phyloP scores from a whole-genome alignment of 2,113 vertebrate species.

The Oreochromis aureus region DNA sequence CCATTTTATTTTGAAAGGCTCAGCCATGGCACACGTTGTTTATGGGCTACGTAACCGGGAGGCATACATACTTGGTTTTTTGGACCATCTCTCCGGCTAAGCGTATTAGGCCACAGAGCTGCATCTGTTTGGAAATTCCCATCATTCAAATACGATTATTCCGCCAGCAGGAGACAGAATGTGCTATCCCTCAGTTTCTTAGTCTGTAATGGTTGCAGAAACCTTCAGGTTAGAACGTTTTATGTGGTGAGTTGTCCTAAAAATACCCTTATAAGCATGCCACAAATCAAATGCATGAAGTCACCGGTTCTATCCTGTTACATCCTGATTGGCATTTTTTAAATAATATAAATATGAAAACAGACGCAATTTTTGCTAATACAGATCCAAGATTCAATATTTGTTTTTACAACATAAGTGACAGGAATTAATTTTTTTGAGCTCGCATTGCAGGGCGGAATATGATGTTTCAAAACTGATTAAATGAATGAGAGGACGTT shows the following conservation, averaged over 20 bases:
- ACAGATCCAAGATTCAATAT: not conserved
- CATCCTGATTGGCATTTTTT: not conserved
- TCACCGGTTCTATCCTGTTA: not conserved
- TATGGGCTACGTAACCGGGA: not conserved
- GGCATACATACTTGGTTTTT: not conserved
- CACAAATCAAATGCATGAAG: not conserved
- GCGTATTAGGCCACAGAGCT: not conserved
- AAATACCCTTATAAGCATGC: not conserved
- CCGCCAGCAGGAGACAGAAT: not conserved
- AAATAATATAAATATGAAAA: not conserved
- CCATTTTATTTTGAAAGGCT: not conserved
- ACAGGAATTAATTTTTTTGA: not conserved
- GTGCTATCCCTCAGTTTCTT: not conserved
- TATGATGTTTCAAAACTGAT: not conserved
- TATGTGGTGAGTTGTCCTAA: not conserved
- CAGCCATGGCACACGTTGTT: not conserved
- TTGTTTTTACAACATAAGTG: not conserved
- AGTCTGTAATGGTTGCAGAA: not conserved
- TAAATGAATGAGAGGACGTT: not conserved
- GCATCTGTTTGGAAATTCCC: not conserved
- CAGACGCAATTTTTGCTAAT: not conserved
- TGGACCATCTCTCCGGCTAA: not conserved
- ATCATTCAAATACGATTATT: not conserved
- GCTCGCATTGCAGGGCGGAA: not conserved
- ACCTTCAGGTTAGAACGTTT: not conserved